Base-by-base conservation (phyloP, 2,113 vertebrate species). In the Triplophysa siluroides region DNA sequence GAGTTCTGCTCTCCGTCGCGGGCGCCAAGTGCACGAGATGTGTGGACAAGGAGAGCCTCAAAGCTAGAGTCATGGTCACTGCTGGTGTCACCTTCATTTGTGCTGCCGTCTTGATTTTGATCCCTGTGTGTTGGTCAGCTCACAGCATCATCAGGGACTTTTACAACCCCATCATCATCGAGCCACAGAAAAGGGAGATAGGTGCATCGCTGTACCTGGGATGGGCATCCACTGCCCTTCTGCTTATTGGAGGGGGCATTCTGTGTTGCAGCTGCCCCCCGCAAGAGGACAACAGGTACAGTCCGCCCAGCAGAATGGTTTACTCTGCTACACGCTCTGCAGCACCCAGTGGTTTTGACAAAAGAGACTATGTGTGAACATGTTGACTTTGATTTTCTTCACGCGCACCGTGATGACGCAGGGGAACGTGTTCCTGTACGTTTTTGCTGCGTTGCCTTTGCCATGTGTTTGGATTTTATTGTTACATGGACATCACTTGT, bases 21-120 rank as follows among this genome's bases (percentile, higher is more conserved):
- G 97, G 97, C 0, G 95, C 96, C 12, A 95, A 98, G 89, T 99
- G 96, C 86, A 99, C 97, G 80, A 94, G 92, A 85, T 99, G 96
- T 38, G 90, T 98, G 68, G 94, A 96, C 21, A 95, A 97, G 0
- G 95, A 96, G 58, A 71, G 87, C 1, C 77, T 93, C 70, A 98
- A 99, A 74, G 93, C 95, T 83, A 94, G 94, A 87, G 92, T 97
- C 88, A 96, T 95, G 91, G 95, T 97, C 9, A 86, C 89, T 0
- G 91, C 95, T 0, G 97, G 97, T 0, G 91, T 89, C 64, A 86
- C 93, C 70, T 96, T 97, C 90, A 87, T 95, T 52, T 56, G 95
- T 71, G 88, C 95, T 0, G 91, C 93, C 0, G 0, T 98, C 83
- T 90, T 94, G 87, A 93, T 91, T 78, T 88, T 98, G 50, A 93